Conservation (phyloP, 2,797 vertebrate species). For the Periophthalmus magnuspinnatus region DNA sequence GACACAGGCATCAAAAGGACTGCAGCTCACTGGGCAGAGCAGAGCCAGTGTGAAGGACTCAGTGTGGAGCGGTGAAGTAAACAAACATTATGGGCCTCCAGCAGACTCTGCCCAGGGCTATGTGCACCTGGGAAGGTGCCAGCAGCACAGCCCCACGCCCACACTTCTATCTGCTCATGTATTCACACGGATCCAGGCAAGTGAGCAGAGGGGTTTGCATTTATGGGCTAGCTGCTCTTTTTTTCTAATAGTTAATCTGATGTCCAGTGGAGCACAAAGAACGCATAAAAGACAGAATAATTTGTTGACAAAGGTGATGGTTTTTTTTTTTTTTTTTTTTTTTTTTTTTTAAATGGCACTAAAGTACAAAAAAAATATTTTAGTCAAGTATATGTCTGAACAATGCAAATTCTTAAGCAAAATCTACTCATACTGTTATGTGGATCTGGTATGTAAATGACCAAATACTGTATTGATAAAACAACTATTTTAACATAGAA, state of each 20-base stretch:
- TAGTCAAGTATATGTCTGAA: no score
- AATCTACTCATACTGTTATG: no score
- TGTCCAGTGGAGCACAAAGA: neutral
- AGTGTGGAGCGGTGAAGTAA: conserved; percentile 55
- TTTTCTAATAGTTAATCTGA: conserved; percentile 1
- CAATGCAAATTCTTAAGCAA: no score
- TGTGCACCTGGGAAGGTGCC: conserved; percentile 49
- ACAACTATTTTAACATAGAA: no score
- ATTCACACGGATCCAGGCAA: conserved; percentile 45
- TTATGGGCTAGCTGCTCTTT: conserved; percentile 25
- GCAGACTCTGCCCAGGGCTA: conserved; percentile 52
- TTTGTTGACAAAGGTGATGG: neutral
- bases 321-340: no score
- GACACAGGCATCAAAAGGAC: conserved; percentile 54
- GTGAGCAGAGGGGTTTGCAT: conserved; percentile 40
- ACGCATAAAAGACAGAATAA: conserved; percentile 8
- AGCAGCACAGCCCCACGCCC: conserved; percentile 40
- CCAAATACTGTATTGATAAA: no score
- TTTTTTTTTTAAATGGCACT: no score
- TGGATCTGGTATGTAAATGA: no score
- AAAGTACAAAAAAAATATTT: no score
- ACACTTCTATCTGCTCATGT: conserved; percentile 46
- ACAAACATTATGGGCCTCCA: conserved; percentile 60
- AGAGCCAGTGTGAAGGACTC: conserved; percentile 50
- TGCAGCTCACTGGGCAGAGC: conserved; percentile 35